Conservation (phyloP, 2,888 invertebrate genomes). For the Agriopis marginaria region DNA sequence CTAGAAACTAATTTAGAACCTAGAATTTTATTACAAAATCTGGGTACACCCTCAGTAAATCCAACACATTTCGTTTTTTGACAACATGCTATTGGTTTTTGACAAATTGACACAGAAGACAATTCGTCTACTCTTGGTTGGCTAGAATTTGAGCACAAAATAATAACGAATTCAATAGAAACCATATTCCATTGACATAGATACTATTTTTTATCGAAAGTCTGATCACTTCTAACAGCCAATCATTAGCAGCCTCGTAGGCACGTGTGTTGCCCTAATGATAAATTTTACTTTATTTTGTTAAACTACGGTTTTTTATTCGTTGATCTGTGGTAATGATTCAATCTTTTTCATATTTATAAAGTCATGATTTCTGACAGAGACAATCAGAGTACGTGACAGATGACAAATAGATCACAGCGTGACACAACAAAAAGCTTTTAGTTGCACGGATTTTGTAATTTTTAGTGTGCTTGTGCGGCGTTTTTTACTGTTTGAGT, state of each 20-base stretch:
- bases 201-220: background rate
- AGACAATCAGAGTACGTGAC: background rate
- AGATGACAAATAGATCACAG: conserved; percentile 2
- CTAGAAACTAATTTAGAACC: conserved; percentile 65
- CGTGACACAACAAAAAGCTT: conserved; percentile 35
- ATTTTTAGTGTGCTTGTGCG: conserved; percentile 20
- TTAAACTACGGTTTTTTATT: background rate
- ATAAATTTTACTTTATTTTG: background rate
- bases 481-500: background rate
- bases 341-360: background rate
- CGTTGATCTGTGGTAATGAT: background rate
- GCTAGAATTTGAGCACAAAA: conserved; percentile 41
- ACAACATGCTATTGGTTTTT: conserved; percentile 60
- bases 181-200: background rate
- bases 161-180: conserved; percentile 1
- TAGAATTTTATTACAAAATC: conserved; percentile 55
- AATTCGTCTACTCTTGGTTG: conserved; percentile 79
- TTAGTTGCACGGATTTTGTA: conserved; percentile 5
- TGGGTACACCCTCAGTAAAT: conserved; percentile 40
- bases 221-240: background rate
- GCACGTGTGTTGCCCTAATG: conserved; percentile 5
- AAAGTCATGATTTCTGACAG: conserved; percentile 1
- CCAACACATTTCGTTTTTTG: conserved; percentile 72
- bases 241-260: conserved; percentile 32
- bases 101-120: conserved; percentile 67